phyloP scores from a whole-genome alignment of 2,113 vertebrate genomes.

The Vidua chalybeata region DNA sequence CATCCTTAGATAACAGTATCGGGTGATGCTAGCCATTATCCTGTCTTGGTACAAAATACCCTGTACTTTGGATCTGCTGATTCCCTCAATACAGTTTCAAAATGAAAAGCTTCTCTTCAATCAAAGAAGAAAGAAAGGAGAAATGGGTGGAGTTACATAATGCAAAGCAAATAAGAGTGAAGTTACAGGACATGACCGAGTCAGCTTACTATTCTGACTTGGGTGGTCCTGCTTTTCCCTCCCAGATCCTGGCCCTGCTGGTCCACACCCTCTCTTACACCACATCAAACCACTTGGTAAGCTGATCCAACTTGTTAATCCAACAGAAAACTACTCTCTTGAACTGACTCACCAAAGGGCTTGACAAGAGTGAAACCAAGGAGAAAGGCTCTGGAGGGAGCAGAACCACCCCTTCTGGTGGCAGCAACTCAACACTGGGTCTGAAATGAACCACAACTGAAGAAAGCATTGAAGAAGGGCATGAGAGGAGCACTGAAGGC shows the following conservation, averaged over 20 bases:
- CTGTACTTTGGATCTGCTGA: neutral
- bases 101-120: neutral
- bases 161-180: neutral
- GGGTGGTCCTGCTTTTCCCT: conserved; percentile 50
- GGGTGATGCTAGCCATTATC: neutral
- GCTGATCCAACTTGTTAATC: conserved; percentile 21
- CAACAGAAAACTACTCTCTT: conserved; percentile 21
- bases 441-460: neutral
- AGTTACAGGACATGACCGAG: neutral
- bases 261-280: conserved; percentile 58
- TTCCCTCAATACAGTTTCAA: neutral
- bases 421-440: neutral
- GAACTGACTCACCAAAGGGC: conserved; percentile 31
- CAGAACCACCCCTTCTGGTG: neutral
- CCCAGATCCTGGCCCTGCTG: neutral
- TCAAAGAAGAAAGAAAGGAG: neutral
- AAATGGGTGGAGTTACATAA: conserved; percentile 3
- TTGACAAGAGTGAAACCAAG: neutral
- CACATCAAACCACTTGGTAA: conserved; percentile 41
- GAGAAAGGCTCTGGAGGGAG: neutral
- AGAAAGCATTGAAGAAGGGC: neutral
- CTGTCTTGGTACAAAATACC: neutral
- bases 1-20: neutral
- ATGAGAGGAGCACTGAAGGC: neutral
- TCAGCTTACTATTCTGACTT: neutral